Base-by-base conservation (phyloP, 2,797 vertebrate genomes). In the Artibeus jamaicensis region DNA sequence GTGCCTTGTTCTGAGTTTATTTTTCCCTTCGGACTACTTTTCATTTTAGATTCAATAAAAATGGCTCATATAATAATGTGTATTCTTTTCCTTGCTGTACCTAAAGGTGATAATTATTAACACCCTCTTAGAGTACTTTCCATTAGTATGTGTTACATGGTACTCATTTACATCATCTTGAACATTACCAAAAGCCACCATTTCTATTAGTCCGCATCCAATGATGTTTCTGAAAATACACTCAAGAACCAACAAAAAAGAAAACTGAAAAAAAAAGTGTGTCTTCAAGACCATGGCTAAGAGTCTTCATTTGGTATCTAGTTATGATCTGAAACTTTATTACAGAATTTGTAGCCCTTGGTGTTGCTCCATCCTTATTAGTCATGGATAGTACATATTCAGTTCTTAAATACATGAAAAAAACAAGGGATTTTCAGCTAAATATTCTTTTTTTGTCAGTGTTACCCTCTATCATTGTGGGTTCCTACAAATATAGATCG, bases 1-100 rank as follows among this genome's bases (percentile, higher is more conserved):
- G 6, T 19, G 67, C 29, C 44, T 44, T 85, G 55, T 76, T 74
- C 24, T 65, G 22, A 97, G 10, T 29, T 22, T 59, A 90, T 12
- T 26, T 96, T 87, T 6, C 73, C 39, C 19, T 37, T 91, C 21
- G 92, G 65, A 50, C 5, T 71, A 21, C 50, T 90, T 2, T 26
- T 78, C 79, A 95, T 96, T 96, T 96, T 53, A 70, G 82, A 91
- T 42, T 93, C 95, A 92, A 93, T 53, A 11, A 2, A 48, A 98
- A 94, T 32, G 29, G 29, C 39, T 95, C 55, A 78, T 19, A 97
- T 86, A 97, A 96, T 57, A 29, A 29, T 29, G 65, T 53, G 57
- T 48, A 92, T 91, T 97, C 39, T 95, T 68, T 89, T 95, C 73
- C 44, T 82, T 96, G 14, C 62, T 97, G 7, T 46, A 84, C 46